Conservation (phyloP, 2,797 vertebrate genomes). For the Spheniscus humboldti region DNA sequence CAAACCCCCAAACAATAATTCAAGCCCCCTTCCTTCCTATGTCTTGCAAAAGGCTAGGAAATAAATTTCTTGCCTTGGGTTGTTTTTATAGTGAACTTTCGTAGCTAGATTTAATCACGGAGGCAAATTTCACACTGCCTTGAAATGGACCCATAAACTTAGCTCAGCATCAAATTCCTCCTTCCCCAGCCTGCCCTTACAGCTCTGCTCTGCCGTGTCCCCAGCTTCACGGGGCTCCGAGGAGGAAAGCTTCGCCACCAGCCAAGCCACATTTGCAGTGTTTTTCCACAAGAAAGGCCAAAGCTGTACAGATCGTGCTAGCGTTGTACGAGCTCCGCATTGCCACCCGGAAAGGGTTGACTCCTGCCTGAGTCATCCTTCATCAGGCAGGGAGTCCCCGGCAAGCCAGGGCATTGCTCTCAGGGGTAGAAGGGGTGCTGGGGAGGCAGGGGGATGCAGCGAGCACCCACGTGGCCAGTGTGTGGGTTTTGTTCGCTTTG, state of each 20-base stretch:
- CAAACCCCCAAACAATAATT: neutral
- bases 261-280: neutral
- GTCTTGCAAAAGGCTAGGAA: neutral
- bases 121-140: neutral
- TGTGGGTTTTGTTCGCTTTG: neutral
- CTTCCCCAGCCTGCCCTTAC: neutral
- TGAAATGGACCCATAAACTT: neutral
- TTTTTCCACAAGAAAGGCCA: neutral
- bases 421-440: neutral
- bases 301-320: neutral
- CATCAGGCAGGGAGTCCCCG: neutral
- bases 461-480: neutral
- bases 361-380: neutral
- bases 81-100: neutral
- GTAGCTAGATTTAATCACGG: neutral
- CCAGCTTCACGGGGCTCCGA: neutral
- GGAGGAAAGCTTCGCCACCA: neutral
- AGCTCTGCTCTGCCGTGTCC: neutral
- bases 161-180: neutral
- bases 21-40: neutral
- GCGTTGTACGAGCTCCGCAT: fast-evolving
- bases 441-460: neutral
- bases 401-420: neutral
- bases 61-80: neutral
- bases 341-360: neutral